Percentiles rank a stretch among this genome's conserved stretches.
These are phyloP conservation scores for Botia almorhae DNA, from an alignment of 2,797 vertebrate genomes.

Conservation along the genomic window DNA sequence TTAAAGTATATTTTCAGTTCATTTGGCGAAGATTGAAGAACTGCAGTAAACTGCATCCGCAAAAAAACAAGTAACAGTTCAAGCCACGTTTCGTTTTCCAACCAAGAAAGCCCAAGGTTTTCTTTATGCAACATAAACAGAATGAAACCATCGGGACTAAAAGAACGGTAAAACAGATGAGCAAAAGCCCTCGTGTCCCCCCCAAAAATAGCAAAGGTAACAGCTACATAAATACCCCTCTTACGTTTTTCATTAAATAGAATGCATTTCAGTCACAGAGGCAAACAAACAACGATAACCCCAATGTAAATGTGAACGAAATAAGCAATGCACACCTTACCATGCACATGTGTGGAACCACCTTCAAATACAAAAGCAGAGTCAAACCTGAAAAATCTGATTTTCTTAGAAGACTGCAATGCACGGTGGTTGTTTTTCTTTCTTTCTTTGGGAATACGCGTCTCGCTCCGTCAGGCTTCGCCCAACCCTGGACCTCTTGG, in stretches of 20 bases:
- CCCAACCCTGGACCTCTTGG: slow-evolving; percentile 61
- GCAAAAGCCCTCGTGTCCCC: neutral
- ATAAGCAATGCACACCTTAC: slow-evolving; percentile 46
- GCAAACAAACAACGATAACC: slow-evolving; percentile 4
- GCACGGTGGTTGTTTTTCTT: slow-evolving; percentile 43
- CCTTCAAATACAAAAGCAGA: neutral
- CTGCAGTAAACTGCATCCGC: neutral
- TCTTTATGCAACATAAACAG: slow-evolving; percentile 23
- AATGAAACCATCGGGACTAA: slow-evolving; percentile 1
- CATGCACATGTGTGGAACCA: slow-evolving; percentile 31
- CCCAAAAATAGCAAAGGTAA: neutral
- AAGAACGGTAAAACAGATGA: neutral
- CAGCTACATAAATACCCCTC: neutral
- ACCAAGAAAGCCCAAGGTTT: slow-evolving; percentile 23
- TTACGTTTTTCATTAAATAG: neutral
- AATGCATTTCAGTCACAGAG: neutral
- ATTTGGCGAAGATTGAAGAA: neutral
- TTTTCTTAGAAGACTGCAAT: slow-evolving; percentile 28
- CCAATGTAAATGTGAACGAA: slow-evolving; percentile 17
- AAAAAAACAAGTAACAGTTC: neutral
- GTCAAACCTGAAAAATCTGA: slow-evolving; percentile 28
- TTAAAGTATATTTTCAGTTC: neutral
- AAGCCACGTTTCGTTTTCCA: slow-evolving; percentile 57
- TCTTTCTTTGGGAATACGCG: slow-evolving; percentile 51
- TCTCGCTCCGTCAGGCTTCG: slow-evolving; percentile 55